Evolutionary conservation across 2,888 invertebrate species (phyloP).

Genomic region (Capitulum mitella): DNA sequence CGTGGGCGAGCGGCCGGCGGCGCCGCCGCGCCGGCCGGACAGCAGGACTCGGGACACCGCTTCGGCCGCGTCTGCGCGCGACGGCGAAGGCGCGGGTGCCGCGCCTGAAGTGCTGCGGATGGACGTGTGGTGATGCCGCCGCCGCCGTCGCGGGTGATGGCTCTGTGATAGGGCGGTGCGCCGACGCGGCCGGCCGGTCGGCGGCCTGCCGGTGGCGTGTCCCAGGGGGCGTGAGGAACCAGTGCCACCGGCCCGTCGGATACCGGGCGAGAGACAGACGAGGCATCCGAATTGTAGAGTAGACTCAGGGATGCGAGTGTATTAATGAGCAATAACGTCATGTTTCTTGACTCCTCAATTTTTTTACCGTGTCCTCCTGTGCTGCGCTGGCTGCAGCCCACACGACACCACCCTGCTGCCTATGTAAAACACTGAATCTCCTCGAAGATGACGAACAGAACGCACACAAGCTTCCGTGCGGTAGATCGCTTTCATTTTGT

Average conservation of each 20-base stretch:
- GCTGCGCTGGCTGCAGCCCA: neutral
- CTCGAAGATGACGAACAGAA: no score
- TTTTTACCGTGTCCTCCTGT: neutral
- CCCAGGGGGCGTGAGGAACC: conserved; percentile 73
- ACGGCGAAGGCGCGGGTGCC: conserved; percentile 40
- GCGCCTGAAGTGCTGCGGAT: conserved; percentile 77
- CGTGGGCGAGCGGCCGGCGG: no score
- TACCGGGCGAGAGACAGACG: neutral
- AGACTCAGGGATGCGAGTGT: conserved; percentile 18
- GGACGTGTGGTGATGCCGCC: conserved; percentile 52
- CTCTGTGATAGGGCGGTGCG: conserved; percentile 73
- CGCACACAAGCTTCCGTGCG: no score
- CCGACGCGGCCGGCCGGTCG: no score
- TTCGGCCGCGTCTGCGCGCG: no score
- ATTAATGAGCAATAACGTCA: conserved; percentile 12
- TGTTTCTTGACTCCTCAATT: neutral
- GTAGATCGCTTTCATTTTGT: no score
- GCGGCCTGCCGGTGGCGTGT: conserved; percentile 43
- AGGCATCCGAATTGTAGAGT: neutral
- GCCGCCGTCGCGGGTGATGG: conserved; percentile 46
- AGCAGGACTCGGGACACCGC: neutral
- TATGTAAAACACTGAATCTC: no score
- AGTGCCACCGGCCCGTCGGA: conserved; percentile 45
- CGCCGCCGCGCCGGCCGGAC: no score
- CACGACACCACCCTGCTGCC: no score